Percentiles rank a stretch among this genome's conserved stretches.
phyloP scores from a whole-genome alignment of 2,888 invertebrate genomes.

The Drosophila picticornis region DNA sequence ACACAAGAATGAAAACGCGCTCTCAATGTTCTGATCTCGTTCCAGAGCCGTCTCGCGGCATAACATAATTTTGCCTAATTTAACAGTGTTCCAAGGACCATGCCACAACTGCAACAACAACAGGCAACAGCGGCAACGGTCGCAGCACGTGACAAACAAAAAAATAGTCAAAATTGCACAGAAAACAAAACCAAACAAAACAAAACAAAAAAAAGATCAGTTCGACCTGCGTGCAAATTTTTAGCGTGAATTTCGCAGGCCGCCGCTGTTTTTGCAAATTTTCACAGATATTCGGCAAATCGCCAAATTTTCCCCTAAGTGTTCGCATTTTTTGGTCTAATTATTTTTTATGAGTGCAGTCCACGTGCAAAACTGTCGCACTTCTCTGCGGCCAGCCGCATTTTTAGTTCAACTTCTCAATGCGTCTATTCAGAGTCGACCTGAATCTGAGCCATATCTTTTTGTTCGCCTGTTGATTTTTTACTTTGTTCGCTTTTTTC shows the following conservation, averaged over 20 bases:
- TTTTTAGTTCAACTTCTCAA: constrained; percentile 10
- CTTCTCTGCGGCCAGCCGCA: constrained; percentile 74
- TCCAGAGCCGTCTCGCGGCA: constrained; percentile 64
- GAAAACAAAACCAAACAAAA: constrained; percentile 17
- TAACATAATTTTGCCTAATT: constrained; percentile 80
- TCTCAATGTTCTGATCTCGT: constrained; percentile 80
- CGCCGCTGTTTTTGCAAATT: constrained; percentile 16
- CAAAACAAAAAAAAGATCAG: constrained; percentile 25
- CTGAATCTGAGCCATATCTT: constrained; percentile 36
- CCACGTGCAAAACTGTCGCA: constrained; percentile 74
- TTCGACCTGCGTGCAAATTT: constrained; percentile 46
- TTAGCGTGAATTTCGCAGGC: constrained; percentile 70
- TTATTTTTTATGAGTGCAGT: constrained; percentile 83
- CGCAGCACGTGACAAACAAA: constrained; percentile 76
- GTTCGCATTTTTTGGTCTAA: constrained; percentile 82
- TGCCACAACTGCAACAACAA: constrained; percentile 14
- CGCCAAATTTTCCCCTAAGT: constrained; percentile 21
- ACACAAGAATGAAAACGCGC: constrained; percentile 71
- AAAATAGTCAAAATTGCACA: constrained; percentile 32
- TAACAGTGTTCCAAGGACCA: constrained; percentile 65
- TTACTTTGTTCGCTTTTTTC: constrained; percentile 57
- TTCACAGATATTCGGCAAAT: constrained; percentile 15
- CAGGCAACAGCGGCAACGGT: constrained; percentile 22
- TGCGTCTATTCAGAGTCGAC: constrained; percentile 15
- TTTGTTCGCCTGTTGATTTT: constrained; percentile 57